phyloP scores from a whole-genome alignment of 2,113 vertebrate species.

The Fukomys damarensis region DNA sequence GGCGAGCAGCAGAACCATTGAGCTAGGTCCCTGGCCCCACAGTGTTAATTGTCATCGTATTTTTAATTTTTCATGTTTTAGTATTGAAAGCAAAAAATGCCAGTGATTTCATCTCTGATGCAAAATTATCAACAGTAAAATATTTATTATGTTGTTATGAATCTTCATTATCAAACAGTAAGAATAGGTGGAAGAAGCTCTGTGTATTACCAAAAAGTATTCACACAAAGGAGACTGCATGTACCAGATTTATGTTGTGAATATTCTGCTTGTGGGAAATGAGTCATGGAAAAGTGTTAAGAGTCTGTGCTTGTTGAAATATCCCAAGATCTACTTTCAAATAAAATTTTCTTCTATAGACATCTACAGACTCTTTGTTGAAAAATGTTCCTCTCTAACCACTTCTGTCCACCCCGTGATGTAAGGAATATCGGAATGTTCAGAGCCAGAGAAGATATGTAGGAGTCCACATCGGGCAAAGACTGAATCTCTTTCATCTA shows the following conservation, averaged over 20 bases:
- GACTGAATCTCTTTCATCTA: background rate
- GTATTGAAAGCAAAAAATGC: conserved; percentile 16
- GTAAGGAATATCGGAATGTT: background rate
- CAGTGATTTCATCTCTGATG: conserved; percentile 27
- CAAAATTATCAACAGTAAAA: background rate
- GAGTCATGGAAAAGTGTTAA: background rate
- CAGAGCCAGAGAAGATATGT: background rate
- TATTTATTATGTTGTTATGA: background rate
- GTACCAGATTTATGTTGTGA: background rate
- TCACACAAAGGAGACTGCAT: background rate
- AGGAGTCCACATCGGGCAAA: background rate
- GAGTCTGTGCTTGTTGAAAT: background rate
- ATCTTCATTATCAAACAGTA: conserved; percentile 1
- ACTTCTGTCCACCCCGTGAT: background rate
- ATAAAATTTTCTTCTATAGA: background rate
- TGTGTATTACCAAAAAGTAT: background rate
- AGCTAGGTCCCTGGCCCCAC: too few species aligned
- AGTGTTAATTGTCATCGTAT: background rate
- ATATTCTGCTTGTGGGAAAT: background rate
- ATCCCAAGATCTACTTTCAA: background rate
- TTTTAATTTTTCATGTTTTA: background rate
- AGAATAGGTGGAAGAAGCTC: background rate
- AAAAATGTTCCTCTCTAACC: background rate
- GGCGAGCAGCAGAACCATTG: too few species aligned
- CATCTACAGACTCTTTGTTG: background rate